A percentile compares a stretch with the other conserved stretches of the same genome.
Evolutionary conservation across 2,113 vertebrate genomes (phyloP).

Genomic region (Cynoglossus semilaevis): DNA sequence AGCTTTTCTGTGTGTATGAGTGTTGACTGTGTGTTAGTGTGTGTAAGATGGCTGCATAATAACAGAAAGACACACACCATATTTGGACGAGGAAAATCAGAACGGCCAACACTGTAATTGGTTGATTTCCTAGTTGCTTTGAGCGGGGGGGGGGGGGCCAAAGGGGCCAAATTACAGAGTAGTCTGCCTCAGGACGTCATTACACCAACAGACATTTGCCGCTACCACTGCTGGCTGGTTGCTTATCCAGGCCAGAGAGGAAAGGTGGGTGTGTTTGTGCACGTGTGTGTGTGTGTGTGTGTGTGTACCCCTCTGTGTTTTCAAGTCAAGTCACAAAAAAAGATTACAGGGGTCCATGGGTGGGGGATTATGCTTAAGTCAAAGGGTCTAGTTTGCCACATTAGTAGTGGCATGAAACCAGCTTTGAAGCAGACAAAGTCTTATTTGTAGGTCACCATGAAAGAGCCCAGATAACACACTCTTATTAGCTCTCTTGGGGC

Average conservation of each 20-base stretch:
- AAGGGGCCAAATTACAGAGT: slow-evolving; percentile 70
- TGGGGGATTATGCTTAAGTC: slow-evolving; percentile 25
- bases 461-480: slow-evolving; percentile 22
- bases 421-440: slow-evolving; percentile 38
- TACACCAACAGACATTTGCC: slow-evolving; percentile 60
- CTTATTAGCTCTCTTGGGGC: slow-evolving; percentile 28
- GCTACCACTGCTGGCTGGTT: slow-evolving; percentile 51
- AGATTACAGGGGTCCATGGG: slow-evolving; percentile 60
- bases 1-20: neutral
- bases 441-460: slow-evolving; percentile 45
- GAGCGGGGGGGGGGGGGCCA: slow-evolving; percentile 52
- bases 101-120: slow-evolving; percentile 62
- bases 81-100: slow-evolving; percentile 47
- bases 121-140: slow-evolving; percentile 63
- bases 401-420: slow-evolving; percentile 37
- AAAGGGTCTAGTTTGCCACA: slow-evolving; percentile 33
- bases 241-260: slow-evolving; percentile 52
- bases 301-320: slow-evolving; percentile 18
- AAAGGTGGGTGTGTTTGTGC: slow-evolving; percentile 59
- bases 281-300: slow-evolving; percentile 15
- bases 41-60: slow-evolving; percentile 18
- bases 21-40: slow-evolving; percentile 6
- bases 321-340: slow-evolving; percentile 26
- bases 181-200: slow-evolving; percentile 55
- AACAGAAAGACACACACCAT: slow-evolving; percentile 33